Conservation (phyloP, 2,797 vertebrate species). For the Chanos chanos region DNA sequence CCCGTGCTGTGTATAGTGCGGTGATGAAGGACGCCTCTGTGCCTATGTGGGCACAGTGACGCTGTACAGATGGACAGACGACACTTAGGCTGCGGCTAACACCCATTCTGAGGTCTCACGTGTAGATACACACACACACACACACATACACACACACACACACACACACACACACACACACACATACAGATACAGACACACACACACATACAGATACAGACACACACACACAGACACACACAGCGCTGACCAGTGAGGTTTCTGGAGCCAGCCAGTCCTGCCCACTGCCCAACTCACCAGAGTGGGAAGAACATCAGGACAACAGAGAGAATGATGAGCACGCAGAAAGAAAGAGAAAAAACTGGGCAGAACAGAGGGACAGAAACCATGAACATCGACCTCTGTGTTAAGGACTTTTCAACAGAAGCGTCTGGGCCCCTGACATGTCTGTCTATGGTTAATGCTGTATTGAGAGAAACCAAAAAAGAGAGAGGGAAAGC, state of each 20-base stretch:
- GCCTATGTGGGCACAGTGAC: neutral
- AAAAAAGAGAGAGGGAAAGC: too few species aligned
- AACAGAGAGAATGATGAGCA: too few species aligned
- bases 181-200: too few species aligned
- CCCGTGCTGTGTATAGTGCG: neutral
- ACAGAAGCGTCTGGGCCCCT: neutral
- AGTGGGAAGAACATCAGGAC: neutral
- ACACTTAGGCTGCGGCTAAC: neutral
- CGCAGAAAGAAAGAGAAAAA: constrained; percentile 14
- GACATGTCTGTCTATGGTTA: too few species aligned
- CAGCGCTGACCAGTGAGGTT: too few species aligned
- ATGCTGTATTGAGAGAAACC: too few species aligned
- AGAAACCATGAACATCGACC: neutral
- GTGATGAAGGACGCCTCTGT: neutral
- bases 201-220: constrained; percentile 12
- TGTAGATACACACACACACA: neutral
- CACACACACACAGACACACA: constrained; percentile 30
- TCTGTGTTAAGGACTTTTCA: neutral
- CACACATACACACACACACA: too few species aligned
- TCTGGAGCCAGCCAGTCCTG: too few species aligned
- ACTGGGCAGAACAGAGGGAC: neutral
- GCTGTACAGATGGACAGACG: constrained; percentile 2
- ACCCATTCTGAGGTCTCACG: neutral
- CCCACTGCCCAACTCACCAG: constrained; percentile 20
- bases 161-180: too few species aligned